Base-by-base conservation (phyloP, 2,888 invertebrate genomes). In the Cartodere bifasciata region DNA sequence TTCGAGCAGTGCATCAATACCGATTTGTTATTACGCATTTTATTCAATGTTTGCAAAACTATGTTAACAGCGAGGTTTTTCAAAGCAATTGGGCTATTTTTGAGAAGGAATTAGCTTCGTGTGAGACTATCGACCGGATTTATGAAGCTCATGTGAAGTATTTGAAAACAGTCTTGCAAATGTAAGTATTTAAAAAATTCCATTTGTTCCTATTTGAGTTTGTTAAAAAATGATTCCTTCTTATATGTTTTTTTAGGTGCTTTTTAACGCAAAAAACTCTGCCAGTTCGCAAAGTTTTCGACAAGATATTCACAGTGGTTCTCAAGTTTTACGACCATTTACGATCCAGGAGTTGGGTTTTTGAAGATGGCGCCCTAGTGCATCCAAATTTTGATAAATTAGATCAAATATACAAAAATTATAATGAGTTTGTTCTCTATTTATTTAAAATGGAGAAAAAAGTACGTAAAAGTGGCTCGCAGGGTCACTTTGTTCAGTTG, bases 21-120 rank as follows among this genome's bases (percentile, higher is more conserved):
- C 67, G 84, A 0, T 79, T 83, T 48, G 66, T 76, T 12, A 77
- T 85, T 74, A 73, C 75, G 15, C 79, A 83, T 33, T 75, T 85
- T 50, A 68, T 84, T 24, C 70, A 77, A 34, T 75, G 80, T 0
- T 53, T 84, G 14, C 78, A 83, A 52, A 79, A 76, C 58, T 84
- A 85, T 51, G 69, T 85, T 30, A 76, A 78, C 1, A 77, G 80
- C 1, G 81, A 76, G 29, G 82, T 83, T 15, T 63, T 85, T 15
- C 73, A 79, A 29, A 67, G 72, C 1, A 78, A 79, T 2, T 85
- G 84, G 84, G 68, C 69, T 2, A 71, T 74, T 36, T 77, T 85
- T 40, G 76, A 79, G 44, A 70, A 70, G 36, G 75, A 75, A 44
- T 52, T 86, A 23, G 62, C 68, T 42, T 65, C 65, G 28, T 75